Percentiles rank a stretch among this genome's conserved stretches.
These are phyloP conservation scores for Drosophila saltans DNA, from an alignment of 1,140 invertebrate species.

Conservation along the genomic window DNA sequence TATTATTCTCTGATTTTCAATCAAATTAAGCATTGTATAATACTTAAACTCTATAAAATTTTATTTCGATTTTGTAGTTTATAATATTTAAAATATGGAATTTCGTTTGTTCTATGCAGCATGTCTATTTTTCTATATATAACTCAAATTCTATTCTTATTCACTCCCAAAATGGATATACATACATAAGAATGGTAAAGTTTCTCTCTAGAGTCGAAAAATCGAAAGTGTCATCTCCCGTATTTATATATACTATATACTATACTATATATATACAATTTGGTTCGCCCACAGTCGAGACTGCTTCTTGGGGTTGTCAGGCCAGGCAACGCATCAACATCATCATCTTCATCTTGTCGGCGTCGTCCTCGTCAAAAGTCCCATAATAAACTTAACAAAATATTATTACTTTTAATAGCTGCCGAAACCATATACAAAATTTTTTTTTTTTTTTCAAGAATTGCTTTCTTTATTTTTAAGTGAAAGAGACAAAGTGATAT, in stretches of 20 bases:
- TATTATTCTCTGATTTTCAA: too few relatives aligned
- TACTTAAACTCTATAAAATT: too few relatives aligned
- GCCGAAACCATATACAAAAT: slow-evolving; percentile 33
- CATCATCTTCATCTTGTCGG: slow-evolving; percentile 1
- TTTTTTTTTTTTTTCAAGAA: slow-evolving; percentile 39
- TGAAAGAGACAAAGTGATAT: slow-evolving; percentile 38
- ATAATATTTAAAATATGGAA: background rate
- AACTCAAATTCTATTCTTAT: background rate
- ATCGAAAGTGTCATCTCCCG: slow-evolving; percentile 29
- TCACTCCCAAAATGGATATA: background rate
- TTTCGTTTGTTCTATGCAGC: background rate
- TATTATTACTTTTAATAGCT: slow-evolving; percentile 71
- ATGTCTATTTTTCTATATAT: background rate
- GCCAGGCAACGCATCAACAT: background rate
- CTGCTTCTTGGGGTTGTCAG: background rate
- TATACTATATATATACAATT: background rate
- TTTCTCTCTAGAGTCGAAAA: slow-evolving; percentile 15
- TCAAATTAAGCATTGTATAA: too few relatives aligned
- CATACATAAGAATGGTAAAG: background rate
- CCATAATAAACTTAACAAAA: slow-evolving; percentile 68
- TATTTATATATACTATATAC: background rate
- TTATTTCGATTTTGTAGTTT: too few relatives aligned
- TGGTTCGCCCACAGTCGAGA: slow-evolving; percentile 8
- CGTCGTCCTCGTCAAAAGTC: slow-evolving; percentile 3
- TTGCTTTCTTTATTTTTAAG: slow-evolving; percentile 24